Conservation (phyloP, 2,888 invertebrate genomes). For the Xestobium rufovillosum region DNA sequence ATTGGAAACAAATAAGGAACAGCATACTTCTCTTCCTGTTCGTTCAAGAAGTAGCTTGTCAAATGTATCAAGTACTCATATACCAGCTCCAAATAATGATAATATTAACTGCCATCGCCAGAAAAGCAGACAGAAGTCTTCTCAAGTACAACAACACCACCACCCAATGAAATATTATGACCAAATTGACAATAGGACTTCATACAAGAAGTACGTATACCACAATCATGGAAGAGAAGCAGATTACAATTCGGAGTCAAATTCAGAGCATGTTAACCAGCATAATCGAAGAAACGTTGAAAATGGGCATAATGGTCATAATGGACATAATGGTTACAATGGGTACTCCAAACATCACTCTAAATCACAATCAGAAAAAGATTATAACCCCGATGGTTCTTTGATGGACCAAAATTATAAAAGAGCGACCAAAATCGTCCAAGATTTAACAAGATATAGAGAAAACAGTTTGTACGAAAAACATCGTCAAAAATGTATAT, state of each 20-base stretch:
- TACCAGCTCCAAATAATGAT: constrained; percentile 36
- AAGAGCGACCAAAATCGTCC: constrained; percentile 41
- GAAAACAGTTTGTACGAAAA: constrained; percentile 35
- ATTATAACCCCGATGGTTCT: constrained; percentile 25
- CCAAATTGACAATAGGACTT: constrained; percentile 33
- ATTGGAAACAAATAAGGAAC: constrained; percentile 43
- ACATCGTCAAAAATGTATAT: constrained; percentile 39
- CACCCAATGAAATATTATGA: constrained; percentile 47
- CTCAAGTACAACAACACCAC: constrained; percentile 39
- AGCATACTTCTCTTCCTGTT: constrained; percentile 40
- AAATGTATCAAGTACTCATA: constrained; percentile 50
- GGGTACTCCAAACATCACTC: constrained; percentile 9
- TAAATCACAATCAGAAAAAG: constrained; percentile 29
- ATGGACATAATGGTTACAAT: constrained; percentile 27
- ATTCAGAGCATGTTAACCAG: constrained; percentile 42
- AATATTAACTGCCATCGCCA: constrained; percentile 32
- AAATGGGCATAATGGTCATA: constrained; percentile 22
- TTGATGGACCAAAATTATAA: constrained; percentile 41
- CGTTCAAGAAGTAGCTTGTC: constrained; percentile 48
- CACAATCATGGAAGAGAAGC: constrained; percentile 36
- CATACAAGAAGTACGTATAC: constrained; percentile 33
- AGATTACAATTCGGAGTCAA: constrained; percentile 55
- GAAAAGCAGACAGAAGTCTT: constrained; percentile 30
- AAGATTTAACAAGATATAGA: constrained; percentile 36
- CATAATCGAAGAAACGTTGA: constrained; percentile 28